phyloP scores from a whole-genome alignment of 2,888 invertebrate species.

The Luffia ferchaultella region DNA sequence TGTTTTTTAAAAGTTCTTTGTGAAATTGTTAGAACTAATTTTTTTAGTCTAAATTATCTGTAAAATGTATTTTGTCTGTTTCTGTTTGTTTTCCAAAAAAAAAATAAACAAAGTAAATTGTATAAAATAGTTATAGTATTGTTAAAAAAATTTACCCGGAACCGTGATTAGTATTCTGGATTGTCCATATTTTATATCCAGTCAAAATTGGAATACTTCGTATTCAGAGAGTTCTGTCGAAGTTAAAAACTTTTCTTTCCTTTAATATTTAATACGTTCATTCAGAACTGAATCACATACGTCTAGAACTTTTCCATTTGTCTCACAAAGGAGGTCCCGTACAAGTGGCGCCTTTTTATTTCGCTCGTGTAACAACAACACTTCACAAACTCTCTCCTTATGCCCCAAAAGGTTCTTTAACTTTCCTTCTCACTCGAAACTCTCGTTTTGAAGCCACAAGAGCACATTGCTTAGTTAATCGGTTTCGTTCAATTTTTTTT shows the following conservation, averaged over 20 bases:
- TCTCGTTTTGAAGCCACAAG: neutral
- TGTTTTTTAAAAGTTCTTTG: no score
- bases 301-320: slow-evolving; percentile 5
- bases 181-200: neutral
- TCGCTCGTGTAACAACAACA: slow-evolving; percentile 4
- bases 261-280: neutral
- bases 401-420: slow-evolving; percentile 5
- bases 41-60: no score
- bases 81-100: no score
- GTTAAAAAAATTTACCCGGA: no score
- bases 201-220: neutral
- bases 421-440: slow-evolving; percentile 5
- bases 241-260: neutral
- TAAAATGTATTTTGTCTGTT: no score
- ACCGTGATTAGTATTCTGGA: neutral
- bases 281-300: neutral
- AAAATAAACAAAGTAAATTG: neutral
- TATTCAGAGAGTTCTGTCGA: neutral
- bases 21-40: no score
- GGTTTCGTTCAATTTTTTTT: no score
- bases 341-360: slow-evolving; percentile 3
- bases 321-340: slow-evolving; percentile 4
- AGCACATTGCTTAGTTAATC: neutral
- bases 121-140: no score
- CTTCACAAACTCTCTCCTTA: slow-evolving; percentile 5